Conservation (phyloP, 2,888 invertebrate genomes). For the Caenorhabditis drosophilae region DNA sequence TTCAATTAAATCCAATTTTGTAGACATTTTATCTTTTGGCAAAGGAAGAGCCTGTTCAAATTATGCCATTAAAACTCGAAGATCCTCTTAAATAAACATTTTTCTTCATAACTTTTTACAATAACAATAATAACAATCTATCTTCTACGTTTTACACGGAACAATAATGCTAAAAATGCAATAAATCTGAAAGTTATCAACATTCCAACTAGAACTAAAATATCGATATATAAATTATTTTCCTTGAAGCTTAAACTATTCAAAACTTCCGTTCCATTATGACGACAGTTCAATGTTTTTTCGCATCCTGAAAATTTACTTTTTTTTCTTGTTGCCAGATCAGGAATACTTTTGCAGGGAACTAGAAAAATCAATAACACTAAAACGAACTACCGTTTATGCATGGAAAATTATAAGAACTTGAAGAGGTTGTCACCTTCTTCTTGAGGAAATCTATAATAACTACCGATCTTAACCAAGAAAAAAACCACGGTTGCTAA, state of each 20-base stretch:
- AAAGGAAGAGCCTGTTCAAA: slow-evolving; percentile 16
- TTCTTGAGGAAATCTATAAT: too few species aligned
- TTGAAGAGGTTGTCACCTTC: too few species aligned
- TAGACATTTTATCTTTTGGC: background rate
- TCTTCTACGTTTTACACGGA: slow-evolving; percentile 45
- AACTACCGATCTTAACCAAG: too few species aligned
- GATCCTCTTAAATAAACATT: slow-evolving; percentile 18
- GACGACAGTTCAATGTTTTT: slow-evolving; percentile 20
- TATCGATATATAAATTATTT: slow-evolving; percentile 45
- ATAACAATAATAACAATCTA: too few species aligned
- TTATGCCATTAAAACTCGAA: slow-evolving; percentile 7
- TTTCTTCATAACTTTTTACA: too few species aligned
- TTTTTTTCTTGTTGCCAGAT: background rate
- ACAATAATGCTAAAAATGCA: slow-evolving; percentile 56
- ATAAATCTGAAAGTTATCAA: slow-evolving; percentile 54
- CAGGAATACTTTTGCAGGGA: too few species aligned
- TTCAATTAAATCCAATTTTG: too few species aligned
- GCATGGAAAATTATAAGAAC: too few species aligned
- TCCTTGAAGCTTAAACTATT: slow-evolving; percentile 50
- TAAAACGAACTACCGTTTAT: too few species aligned
- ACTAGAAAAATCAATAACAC: too few species aligned
- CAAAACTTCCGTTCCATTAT: slow-evolving; percentile 55
- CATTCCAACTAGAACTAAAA: slow-evolving; percentile 49
- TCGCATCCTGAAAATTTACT: slow-evolving; percentile 24
- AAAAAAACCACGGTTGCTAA: too few species aligned